Evolutionary conservation across 2,113 vertebrate species (phyloP).

Genomic region (Leucoraja erinaceus): DNA sequence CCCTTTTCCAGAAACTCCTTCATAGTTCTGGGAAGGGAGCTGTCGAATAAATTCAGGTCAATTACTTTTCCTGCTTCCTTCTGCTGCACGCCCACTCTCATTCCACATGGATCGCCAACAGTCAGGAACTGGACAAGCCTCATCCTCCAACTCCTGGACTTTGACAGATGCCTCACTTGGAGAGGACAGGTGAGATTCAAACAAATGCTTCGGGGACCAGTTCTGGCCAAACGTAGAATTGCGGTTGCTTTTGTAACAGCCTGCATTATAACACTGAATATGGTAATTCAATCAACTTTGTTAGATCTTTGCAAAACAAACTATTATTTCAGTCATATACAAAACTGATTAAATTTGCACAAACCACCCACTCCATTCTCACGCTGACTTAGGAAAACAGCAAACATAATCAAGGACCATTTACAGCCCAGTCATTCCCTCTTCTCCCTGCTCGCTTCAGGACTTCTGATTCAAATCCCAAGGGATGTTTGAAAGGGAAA

Average conservation of each 20-base stretch:
- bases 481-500: no score
- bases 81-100: slow-evolving; percentile 72
- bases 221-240: not conserved
- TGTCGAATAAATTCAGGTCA: slow-evolving; percentile 74
- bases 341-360: not conserved
- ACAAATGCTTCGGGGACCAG: not conserved
- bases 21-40: slow-evolving; percentile 70
- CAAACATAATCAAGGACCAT: no score
- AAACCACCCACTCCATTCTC: no score
- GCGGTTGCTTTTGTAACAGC: not conserved
- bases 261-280: slow-evolving; percentile 20
- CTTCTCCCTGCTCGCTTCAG: no score
- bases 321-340: not conserved
- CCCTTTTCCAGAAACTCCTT: slow-evolving; percentile 71
- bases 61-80: slow-evolving; percentile 58
- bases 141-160: slow-evolving; percentile 51
- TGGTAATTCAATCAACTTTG: not conserved
- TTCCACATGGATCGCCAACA: slow-evolving; percentile 43
- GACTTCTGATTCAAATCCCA: no score
- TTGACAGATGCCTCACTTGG: not conserved
- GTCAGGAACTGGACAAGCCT: slow-evolving; percentile 75
- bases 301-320: not conserved
- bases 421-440: no score
- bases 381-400: no score
- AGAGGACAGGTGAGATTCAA: not conserved